A percentile compares a stretch with the other conserved stretches of the same genome.
Conservation (phyloP, 1,140 invertebrate species). For the Apis mellifera region Amel_HAv3.1 CM009931.2:8571501-8572000, state of each 20-base stretch:
- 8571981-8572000: conserved; percentile 61
- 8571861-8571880: too few species aligned
- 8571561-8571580: conserved; percentile 47
- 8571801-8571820: too few species aligned
- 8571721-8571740: too few species aligned
- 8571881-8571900: conserved; percentile 51
- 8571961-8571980: conserved; percentile 60
- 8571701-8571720: too few species aligned
- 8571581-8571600: conserved; percentile 13
- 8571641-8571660: not conserved
- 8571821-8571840: too few species aligned
- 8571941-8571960: conserved; percentile 69
- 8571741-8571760: too few species aligned
- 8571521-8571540: conserved; percentile 62
- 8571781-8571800: too few species aligned
- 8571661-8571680: not conserved
- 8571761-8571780: too few species aligned
- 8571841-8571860: too few species aligned
- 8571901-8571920: conserved; percentile 35
- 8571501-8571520: conserved; percentile 73
- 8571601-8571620: not conserved
- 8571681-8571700: not conserved
- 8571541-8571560: conserved; percentile 66
- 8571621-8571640: not conserved
- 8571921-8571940: conserved; percentile 39